Percentiles rank a stretch among this genome's conserved stretches.
Evolutionary conservation across 1,140 invertebrate genomes (phyloP).

Genomic region (Calliopsis andreniformis): DNA sequence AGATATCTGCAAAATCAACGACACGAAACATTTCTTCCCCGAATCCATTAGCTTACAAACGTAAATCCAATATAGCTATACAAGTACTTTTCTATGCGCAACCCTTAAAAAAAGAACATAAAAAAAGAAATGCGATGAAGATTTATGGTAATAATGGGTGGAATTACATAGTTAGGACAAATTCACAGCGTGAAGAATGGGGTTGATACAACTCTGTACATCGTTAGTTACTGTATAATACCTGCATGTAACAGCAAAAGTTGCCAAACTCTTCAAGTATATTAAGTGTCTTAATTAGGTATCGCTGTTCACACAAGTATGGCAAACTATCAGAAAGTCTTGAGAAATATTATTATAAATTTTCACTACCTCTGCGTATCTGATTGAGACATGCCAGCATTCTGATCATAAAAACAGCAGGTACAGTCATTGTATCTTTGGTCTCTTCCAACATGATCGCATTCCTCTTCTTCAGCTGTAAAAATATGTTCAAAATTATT

Average conservation of each 20-base stretch:
- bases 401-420: slow-evolving; percentile 93
- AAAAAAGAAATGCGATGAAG: slow-evolving; percentile 4
- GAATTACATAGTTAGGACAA: slow-evolving; percentile 21
- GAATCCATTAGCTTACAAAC: neutral
- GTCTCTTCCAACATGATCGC: slow-evolving; percentile 94
- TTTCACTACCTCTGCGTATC: slow-evolving; percentile 83
- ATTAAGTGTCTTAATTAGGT: slow-evolving; percentile 42
- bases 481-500: slow-evolving; percentile 50
- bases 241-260: slow-evolving; percentile 41
- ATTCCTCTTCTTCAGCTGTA: slow-evolving; percentile 90
- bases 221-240: slow-evolving; percentile 39
- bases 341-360: slow-evolving; percentile 63
- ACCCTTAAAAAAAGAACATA: slow-evolving; percentile 9
- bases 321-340: slow-evolving; percentile 42
- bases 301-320: slow-evolving; percentile 44
- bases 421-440: slow-evolving; percentile 93
- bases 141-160: slow-evolving; percentile 9
- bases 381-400: slow-evolving; percentile 92
- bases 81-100: neutral
- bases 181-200: slow-evolving; percentile 12
- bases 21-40: neutral
- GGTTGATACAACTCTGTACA: slow-evolving; percentile 20
- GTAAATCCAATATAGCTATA: neutral
- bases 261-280: slow-evolving; percentile 33
- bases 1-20: neutral